phyloP scores from a whole-genome alignment of 1,140 invertebrate species.

The Apis laboriosa region DNA sequence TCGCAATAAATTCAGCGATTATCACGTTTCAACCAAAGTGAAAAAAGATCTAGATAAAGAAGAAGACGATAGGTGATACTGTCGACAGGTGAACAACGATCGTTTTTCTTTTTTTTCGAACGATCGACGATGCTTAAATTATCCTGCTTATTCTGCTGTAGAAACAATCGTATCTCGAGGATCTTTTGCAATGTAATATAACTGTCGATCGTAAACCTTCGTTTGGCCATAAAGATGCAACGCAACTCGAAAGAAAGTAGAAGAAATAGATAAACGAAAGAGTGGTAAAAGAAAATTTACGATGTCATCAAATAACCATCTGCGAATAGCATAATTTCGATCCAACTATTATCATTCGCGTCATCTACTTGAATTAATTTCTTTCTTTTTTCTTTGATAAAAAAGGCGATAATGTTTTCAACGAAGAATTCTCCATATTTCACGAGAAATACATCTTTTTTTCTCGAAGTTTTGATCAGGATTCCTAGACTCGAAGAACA shows the following conservation, averaged over 20 bases:
- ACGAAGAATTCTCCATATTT: too few relatives aligned
- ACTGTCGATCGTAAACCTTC: conserved; percentile 41
- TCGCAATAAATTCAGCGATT: background rate
- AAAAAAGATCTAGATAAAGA: background rate
- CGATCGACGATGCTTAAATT: conserved; percentile 21
- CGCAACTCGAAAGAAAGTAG: conserved; percentile 14
- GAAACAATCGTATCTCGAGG: conserved; percentile 27
- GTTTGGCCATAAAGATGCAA: conserved; percentile 32
- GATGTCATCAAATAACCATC: conserved; percentile 20
- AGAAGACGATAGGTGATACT: background rate
- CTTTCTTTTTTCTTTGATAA: too few relatives aligned
- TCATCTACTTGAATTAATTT: background rate
- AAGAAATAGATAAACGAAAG: conserved; percentile 24
- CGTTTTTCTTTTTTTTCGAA: background rate
- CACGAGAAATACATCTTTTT: too few relatives aligned
- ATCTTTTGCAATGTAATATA: conserved; percentile 31
- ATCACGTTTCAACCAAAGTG: background rate
- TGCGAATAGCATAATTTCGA: background rate
- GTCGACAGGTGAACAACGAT: conserved; percentile 10
- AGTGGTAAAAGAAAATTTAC: conserved; percentile 26
- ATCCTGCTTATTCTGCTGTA: background rate
- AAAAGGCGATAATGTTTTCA: too few relatives aligned
- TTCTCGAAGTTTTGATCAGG: too few relatives aligned
- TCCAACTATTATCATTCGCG: background rate
- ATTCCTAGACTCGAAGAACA: too few relatives aligned